These are phyloP conservation scores for Takifugu ocellatus DNA, from an alignment of 2,797 vertebrate species.

Conservation along the genomic window DNA sequence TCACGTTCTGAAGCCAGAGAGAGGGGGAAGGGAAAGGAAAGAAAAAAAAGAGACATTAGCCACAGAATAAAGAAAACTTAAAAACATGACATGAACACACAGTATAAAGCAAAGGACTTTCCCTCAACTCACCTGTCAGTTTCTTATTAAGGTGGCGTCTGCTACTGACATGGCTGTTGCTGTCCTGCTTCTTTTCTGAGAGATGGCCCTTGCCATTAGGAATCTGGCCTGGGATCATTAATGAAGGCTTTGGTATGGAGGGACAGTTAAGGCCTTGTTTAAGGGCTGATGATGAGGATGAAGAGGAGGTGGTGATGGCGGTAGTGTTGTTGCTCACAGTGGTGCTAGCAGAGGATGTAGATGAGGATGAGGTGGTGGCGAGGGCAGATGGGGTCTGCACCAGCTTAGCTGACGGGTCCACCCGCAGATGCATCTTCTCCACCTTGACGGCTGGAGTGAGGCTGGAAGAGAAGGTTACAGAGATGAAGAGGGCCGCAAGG, in stretches of 20 bases:
- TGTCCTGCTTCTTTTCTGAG: conserved; percentile 83
- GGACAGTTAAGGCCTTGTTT: conserved; percentile 99
- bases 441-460: conserved; percentile 92
- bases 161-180: conserved; percentile 83
- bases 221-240: conserved; percentile 93
- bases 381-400: conserved; percentile 83
- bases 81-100: neutral
- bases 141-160: conserved; percentile 94
- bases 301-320: conserved; percentile 65
- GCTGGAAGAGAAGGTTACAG: conserved; percentile 75
- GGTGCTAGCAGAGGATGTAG: conserved; percentile 75
- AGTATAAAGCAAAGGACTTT: neutral
- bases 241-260: conserved; percentile 99
- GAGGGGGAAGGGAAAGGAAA: conserved; percentile 1
- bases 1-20: conserved; percentile 84
- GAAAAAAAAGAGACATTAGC: neutral
- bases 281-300: conserved; percentile 77
- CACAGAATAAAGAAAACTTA: neutral
- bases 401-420: conserved; percentile 87
- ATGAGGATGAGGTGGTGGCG: conserved; percentile 70
- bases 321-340: conserved; percentile 80
- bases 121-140: conserved; percentile 84
- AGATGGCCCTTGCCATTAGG: conserved; percentile 96
- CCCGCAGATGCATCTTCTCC: conserved; percentile 93
- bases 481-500: conserved; percentile 55